These are phyloP conservation scores for Brenthis ino DNA, from an alignment of 2,888 invertebrate genomes.

Conservation along the genomic window DNA sequence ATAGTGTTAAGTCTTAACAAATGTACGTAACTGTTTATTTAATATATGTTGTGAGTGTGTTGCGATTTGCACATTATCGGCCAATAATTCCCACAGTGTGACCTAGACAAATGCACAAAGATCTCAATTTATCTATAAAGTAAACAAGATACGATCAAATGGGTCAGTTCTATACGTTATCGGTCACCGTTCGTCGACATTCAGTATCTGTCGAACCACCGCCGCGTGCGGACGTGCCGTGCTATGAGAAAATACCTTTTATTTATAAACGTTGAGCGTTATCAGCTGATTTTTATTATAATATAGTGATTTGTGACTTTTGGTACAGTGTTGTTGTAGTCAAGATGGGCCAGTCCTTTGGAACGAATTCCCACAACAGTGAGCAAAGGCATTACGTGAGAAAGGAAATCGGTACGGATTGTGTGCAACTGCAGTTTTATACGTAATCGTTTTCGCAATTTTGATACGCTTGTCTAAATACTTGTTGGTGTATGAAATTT, in stretches of 20 bases:
- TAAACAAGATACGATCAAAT: conserved; percentile 42
- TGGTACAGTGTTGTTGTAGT: conserved; percentile 49
- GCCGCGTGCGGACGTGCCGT: conserved; percentile 41
- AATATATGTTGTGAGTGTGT: too few relatives aligned
- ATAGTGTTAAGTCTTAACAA: too few relatives aligned
- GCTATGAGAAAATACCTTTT: conserved; percentile 27
- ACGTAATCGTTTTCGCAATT: conserved; percentile 16
- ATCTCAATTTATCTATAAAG: conserved; percentile 32
- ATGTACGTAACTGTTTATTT: too few relatives aligned
- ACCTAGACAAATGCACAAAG: conserved; percentile 23
- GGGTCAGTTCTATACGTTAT: conserved; percentile 47
- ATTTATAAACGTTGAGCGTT: conserved; percentile 20
- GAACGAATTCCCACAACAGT: conserved; percentile 73
- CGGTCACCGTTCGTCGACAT: conserved; percentile 46
- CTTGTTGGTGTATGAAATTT: conserved; percentile 3
- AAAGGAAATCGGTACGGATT: conserved; percentile 73
- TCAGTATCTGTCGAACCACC: conserved; percentile 37
- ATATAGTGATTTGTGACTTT: conserved; percentile 18
- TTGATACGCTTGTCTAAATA: conserved; percentile 7
- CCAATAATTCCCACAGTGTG: neutral
- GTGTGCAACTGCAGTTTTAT: conserved; percentile 7
- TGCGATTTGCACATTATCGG: neutral
- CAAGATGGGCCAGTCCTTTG: conserved; percentile 78
- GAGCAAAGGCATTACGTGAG: conserved; percentile 71
- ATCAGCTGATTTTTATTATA: conserved; percentile 60